phyloP scores from a whole-genome alignment of 2,888 invertebrate genomes.

The Eustalomyia histrio region DNA sequence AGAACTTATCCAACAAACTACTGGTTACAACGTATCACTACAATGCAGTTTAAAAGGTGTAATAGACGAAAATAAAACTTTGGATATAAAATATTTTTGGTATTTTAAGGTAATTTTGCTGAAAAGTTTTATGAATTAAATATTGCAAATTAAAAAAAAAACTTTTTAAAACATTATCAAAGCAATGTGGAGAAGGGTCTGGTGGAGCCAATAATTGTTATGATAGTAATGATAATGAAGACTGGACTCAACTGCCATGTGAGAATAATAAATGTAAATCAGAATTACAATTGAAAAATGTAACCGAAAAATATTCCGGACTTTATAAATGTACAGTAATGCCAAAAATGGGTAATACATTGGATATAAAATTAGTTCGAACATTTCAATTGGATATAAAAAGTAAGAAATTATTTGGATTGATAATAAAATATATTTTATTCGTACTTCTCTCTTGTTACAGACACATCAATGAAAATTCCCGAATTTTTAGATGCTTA shows the following conservation, averaged over 20 bases:
- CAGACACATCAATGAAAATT: constrained; percentile 73
- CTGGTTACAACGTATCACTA: constrained; percentile 75
- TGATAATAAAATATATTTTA: neutral
- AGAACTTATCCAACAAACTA: constrained; percentile 75
- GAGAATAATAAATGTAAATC: constrained; percentile 73
- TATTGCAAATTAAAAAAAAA: neutral
- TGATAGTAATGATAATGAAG: constrained; percentile 68
- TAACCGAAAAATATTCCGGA: constrained; percentile 77
- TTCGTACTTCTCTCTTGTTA: neutral
- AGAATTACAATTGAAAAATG: constrained; percentile 74
- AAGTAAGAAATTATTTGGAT: constrained; percentile 68
- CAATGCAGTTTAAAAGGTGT: constrained; percentile 75
- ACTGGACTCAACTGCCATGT: constrained; percentile 76
- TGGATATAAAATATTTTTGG: constrained; percentile 74
- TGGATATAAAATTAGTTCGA: constrained; percentile 76
- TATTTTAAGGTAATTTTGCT: constrained; percentile 74
- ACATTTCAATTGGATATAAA: constrained; percentile 77
- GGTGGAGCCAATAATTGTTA: constrained; percentile 70
- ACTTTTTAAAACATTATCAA: neutral
- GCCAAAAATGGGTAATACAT: constrained; percentile 72
- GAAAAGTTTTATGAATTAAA: neutral
- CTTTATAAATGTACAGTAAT: constrained; percentile 77
- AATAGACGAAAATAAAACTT: constrained; percentile 69
- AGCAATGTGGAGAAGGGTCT: constrained; percentile 75
- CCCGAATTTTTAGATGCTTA: constrained; percentile 76